Percentiles rank a stretch among this genome's conserved stretches.
Evolutionary conservation across 2,888 invertebrate genomes (phyloP).

Genomic region (Lymantria monacha): DNA sequence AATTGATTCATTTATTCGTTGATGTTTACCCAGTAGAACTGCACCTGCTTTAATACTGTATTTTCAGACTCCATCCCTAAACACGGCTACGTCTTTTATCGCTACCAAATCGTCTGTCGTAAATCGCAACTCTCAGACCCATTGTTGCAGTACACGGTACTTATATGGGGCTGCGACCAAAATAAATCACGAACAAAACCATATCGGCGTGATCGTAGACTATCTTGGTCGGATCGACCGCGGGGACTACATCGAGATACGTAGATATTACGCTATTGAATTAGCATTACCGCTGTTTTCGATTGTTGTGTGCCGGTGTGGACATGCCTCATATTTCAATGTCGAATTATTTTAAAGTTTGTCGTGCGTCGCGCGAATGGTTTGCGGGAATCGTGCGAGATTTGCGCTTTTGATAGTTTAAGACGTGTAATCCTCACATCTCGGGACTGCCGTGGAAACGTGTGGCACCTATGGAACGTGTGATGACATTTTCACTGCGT

Average conservation of each 20-base stretch:
- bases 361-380: slow-evolving; percentile 49
- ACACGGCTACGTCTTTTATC: slow-evolving; percentile 71
- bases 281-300: slow-evolving; percentile 76
- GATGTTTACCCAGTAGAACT: slow-evolving; percentile 24
- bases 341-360: slow-evolving; percentile 67
- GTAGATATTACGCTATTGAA: slow-evolving; percentile 76
- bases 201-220: slow-evolving; percentile 76
- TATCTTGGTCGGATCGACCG: slow-evolving; percentile 66
- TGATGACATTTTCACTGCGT: slow-evolving; percentile 38
- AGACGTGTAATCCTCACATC: slow-evolving; percentile 64
- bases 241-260: slow-evolving; percentile 64
- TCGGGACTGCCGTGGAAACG: slow-evolving; percentile 37
- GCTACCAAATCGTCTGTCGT: slow-evolving; percentile 76
- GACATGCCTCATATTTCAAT: slow-evolving; percentile 60
- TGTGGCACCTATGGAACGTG: slow-evolving; percentile 52
- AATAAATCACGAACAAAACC: slow-evolving; percentile 80
- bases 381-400: slow-evolving; percentile 64
- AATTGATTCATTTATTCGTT: slow-evolving; percentile 28
- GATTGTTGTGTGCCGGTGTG: slow-evolving; percentile 50
- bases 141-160: slow-evolving; percentile 74
- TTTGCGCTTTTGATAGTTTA: slow-evolving; percentile 54
- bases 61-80: slow-evolving; percentile 41
- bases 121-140: slow-evolving; percentile 66
- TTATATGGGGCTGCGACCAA: slow-evolving; percentile 77
- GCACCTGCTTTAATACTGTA: slow-evolving; percentile 43